Evolutionary conservation across 1,140 invertebrate species (phyloP).

Genomic region (Tachypleus tridentatus): DNA sequence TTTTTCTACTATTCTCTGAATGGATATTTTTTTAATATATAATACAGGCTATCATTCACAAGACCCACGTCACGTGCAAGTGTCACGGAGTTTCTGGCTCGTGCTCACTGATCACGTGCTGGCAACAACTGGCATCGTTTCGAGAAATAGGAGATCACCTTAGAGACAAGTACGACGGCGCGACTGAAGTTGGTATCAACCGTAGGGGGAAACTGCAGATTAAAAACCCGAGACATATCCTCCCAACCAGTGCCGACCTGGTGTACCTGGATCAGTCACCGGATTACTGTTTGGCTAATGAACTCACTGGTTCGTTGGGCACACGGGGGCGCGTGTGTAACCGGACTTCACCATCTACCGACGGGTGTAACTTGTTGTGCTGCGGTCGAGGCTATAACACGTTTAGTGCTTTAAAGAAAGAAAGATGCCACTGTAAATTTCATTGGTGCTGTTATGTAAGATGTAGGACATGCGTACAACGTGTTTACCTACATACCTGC

Average conservation of each 20-base stretch:
- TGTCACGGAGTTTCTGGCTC: constrained; percentile 83
- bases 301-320: constrained; percentile 52
- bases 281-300: constrained; percentile 56
- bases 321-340: constrained; percentile 69
- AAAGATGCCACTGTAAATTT: constrained; percentile 40
- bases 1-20: constrained; percentile 19
- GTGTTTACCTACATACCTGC: constrained; percentile 41
- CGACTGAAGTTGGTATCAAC: constrained; percentile 77
- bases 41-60: constrained; percentile 59
- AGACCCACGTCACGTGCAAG: constrained; percentile 44
- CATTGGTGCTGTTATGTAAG: too few relatives aligned
- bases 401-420: constrained; percentile 12
- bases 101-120: constrained; percentile 66
- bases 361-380: constrained; percentile 70
- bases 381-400: constrained; percentile 72
- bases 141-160: constrained; percentile 63
- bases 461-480: constrained; percentile 38
- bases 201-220: constrained; percentile 37
- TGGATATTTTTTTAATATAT: constrained; percentile 56
- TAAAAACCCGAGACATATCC: constrained; percentile 44
- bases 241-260: constrained; percentile 61
- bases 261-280: constrained; percentile 84
- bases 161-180: constrained; percentile 77
- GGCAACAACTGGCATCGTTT: constrained; percentile 54
- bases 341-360: constrained; percentile 52